Evolutionary conservation across 2,113 vertebrate genomes (phyloP).

Genomic region (Pristiophorus japonicus): DNA sequence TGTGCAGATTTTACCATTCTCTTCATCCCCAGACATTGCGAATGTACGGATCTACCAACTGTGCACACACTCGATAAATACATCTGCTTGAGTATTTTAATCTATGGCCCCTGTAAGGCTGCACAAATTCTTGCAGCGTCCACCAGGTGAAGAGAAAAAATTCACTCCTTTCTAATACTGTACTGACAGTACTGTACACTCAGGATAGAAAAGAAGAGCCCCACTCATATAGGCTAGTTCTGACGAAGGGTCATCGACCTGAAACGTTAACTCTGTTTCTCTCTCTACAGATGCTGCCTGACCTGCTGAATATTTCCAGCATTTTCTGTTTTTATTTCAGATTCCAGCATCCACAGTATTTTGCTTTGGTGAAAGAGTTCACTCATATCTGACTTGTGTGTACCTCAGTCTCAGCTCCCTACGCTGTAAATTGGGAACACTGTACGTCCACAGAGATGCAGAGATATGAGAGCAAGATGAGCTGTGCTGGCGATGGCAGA

Average conservation of each 20-base stretch:
- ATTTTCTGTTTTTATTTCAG: too few relatives aligned
- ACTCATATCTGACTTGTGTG: too few relatives aligned
- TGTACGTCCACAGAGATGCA: background rate
- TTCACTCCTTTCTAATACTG: background rate
- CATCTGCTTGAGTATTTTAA: background rate
- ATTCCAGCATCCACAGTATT: too few relatives aligned
- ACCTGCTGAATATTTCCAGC: too few relatives aligned
- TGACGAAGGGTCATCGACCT: too few relatives aligned
- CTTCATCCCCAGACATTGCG: background rate
- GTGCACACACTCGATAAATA: background rate
- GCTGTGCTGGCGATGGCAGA: background rate
- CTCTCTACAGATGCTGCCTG: too few relatives aligned
- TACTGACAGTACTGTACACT: background rate
- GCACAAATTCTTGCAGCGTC: background rate
- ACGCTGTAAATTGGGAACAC: background rate
- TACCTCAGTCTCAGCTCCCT: background rate
- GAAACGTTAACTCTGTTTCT: too few relatives aligned
- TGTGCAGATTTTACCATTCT: background rate
- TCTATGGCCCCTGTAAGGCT: too few relatives aligned
- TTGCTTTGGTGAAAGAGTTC: too few relatives aligned
- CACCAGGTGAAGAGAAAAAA: too few relatives aligned
- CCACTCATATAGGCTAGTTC: too few relatives aligned
- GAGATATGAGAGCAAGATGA: background rate
- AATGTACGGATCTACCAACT: background rate
- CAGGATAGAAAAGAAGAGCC: background rate